phyloP scores from a whole-genome alignment of 2,113 vertebrate species.

The Lonchura striata region DNA sequence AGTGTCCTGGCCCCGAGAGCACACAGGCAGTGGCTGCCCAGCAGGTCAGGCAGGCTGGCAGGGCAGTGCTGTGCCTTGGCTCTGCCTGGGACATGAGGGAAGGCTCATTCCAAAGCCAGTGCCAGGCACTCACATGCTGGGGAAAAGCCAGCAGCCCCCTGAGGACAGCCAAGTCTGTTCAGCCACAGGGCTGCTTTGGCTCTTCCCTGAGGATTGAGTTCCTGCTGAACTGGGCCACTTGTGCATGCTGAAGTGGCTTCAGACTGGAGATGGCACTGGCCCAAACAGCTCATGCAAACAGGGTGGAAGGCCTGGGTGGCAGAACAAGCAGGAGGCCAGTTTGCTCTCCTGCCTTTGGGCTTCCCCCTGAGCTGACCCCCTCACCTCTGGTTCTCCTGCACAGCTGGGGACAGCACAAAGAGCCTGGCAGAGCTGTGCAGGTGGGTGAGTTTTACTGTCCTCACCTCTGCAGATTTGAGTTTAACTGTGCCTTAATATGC shows the following conservation, averaged over 20 bases:
- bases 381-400: background rate
- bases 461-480: background rate
- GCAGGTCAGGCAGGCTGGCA: background rate
- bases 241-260: background rate
- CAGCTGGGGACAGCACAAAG: background rate
- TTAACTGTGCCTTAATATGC: background rate
- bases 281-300: background rate
- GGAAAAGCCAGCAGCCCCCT: background rate
- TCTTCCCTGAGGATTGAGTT: background rate
- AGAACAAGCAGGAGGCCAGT: background rate
- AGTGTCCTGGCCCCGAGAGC: background rate
- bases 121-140: background rate
- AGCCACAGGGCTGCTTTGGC: background rate
- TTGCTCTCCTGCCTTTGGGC: background rate
- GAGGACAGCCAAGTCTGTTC: background rate
- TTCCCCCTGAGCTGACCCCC: background rate
- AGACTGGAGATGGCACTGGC: background rate
- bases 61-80: background rate
- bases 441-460: background rate
- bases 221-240: background rate
- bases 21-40: rapidly evolving
- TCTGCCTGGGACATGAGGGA: background rate
- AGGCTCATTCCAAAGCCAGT: background rate
- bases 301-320: background rate
- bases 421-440: background rate